Evolutionary conservation across 2,888 invertebrate species (phyloP).

Genomic region (Craniophora ligustri): DNA sequence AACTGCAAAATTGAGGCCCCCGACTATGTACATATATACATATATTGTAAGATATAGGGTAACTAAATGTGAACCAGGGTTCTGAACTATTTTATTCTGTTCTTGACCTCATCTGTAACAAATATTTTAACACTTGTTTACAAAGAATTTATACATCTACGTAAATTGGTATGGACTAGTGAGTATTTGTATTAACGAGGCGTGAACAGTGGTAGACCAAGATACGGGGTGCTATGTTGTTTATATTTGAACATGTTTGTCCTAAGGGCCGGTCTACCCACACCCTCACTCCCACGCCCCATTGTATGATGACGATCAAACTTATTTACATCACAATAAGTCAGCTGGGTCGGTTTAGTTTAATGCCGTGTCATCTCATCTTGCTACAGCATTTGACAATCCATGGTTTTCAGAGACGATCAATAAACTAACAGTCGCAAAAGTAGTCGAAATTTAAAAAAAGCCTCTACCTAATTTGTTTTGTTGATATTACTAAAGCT

Average conservation of each 20-base stretch:
- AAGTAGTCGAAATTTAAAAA: too few species aligned
- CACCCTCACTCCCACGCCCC: conserved; percentile 75
- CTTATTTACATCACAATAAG: conserved; percentile 86
- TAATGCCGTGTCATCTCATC: conserved; percentile 72
- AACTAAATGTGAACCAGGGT: neutral
- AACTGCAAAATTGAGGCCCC: too few species aligned
- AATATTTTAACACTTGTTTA: conserved; percentile 19
- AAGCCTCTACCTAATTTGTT: too few species aligned
- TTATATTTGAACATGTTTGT: conserved; percentile 73
- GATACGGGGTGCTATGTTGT: conserved; percentile 69
- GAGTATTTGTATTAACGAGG: conserved; percentile 50
- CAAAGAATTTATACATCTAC: conserved; percentile 16
- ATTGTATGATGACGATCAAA: conserved; percentile 83
- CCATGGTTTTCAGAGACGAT: conserved; percentile 35
- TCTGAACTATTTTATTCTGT: conserved; percentile 11
- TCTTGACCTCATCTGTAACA: conserved; percentile 11
- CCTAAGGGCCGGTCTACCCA: conserved; percentile 74
- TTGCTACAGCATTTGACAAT: conserved; percentile 49
- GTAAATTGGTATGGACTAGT: conserved; percentile 28
- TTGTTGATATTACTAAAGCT: too few species aligned
- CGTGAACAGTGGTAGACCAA: conserved; percentile 57
- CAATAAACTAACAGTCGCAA: too few species aligned
- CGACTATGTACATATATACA: too few species aligned
- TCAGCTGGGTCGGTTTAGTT: conserved; percentile 67
- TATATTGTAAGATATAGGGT: neutral